Percentiles rank a stretch among this genome's conserved stretches.
phyloP scores from a whole-genome alignment of 1,140 invertebrate species.

The Rhizoglyphus robini region DNA sequence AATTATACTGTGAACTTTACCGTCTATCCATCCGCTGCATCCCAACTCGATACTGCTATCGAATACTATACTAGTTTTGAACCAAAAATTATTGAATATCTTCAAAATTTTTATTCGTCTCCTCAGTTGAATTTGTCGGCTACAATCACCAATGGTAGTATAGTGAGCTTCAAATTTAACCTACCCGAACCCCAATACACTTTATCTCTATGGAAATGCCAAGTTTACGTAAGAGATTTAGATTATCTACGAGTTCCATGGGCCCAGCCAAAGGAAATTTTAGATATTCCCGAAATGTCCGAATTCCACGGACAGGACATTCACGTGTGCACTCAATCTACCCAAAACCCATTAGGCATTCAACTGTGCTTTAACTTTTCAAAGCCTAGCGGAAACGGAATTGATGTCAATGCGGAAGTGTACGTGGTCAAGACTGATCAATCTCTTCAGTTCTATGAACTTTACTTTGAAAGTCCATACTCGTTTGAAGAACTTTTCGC shows the following conservation, averaged over 20 bases:
- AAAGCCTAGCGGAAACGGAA: neutral
- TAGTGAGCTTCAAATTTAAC: slow-evolving; percentile 14
- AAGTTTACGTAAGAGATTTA: neutral
- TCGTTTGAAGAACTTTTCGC: neutral
- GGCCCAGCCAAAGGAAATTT: neutral
- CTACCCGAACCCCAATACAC: slow-evolving; percentile 15
- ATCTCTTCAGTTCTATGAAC: neutral
- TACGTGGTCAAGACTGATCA: slow-evolving; percentile 5
- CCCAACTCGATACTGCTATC: slow-evolving; percentile 1
- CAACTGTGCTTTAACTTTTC: neutral
- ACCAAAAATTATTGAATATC: neutral
- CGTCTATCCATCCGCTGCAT: slow-evolving; percentile 18
- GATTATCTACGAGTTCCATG: neutral
- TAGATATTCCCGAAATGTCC: neutral
- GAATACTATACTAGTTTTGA: slow-evolving; percentile 8
- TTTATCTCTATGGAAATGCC: neutral
- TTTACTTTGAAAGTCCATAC: neutral
- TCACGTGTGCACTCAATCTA: neutral
- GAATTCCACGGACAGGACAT: neutral
- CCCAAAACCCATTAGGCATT: neutral
- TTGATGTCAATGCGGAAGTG: slow-evolving; percentile 6
- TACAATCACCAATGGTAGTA: neutral
- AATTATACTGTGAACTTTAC: neutral
- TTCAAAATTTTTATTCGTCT: neutral
- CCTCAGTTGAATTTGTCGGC: slow-evolving; percentile 2